Evolutionary conservation across 1,140 invertebrate genomes (phyloP), one percentile per base, ranked within the genome.

Genomic region (Brachionus calyciflorus): DNA sequence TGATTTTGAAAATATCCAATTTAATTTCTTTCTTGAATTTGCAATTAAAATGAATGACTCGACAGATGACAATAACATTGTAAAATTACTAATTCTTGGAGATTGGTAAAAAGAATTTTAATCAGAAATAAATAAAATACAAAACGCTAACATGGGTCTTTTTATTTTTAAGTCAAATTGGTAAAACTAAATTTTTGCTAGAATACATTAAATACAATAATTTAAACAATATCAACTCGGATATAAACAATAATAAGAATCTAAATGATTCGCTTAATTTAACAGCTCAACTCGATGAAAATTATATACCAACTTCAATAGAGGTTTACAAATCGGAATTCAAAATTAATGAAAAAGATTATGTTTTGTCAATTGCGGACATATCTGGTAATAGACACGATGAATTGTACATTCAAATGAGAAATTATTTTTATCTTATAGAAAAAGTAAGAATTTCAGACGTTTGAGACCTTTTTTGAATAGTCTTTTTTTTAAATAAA

Each of bases 241-340:
- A 51, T 73, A 24, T 41, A 14, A 55, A 73, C 6, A 51, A 73
- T 46, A 49, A 73, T 49, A 21, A 44, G 12, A 65, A 65, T 44
- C 21, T 26, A 44, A 65, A 65, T 46, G 60, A 65, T 46, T 65
- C 37, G 3, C 44, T 24, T 24, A 65, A 65, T 21, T 44, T 44
- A 41, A 60, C 55, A 37, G 26, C 14, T 33, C 55, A 28, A 17
- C 37, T 60, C 28, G 55, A 60, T 17, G 60, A 65, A 24, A 37
- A 41, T 12, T 65, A 65, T 24, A 4, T 44, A 65, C 69, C 69
- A 3, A 73, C 69, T 7, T 51, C 69, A 33, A 73, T 73, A 21
- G 69, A 73, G 51, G 69, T 73, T 0, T 73, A 73, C 26, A 73
- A 73, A 51, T 73, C 69, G 14, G 51, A 49, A 33, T 73, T 73